These are phyloP conservation scores for Polia nebulosa DNA, from an alignment of 2,888 invertebrate species.

Conservation along the genomic window DNA sequence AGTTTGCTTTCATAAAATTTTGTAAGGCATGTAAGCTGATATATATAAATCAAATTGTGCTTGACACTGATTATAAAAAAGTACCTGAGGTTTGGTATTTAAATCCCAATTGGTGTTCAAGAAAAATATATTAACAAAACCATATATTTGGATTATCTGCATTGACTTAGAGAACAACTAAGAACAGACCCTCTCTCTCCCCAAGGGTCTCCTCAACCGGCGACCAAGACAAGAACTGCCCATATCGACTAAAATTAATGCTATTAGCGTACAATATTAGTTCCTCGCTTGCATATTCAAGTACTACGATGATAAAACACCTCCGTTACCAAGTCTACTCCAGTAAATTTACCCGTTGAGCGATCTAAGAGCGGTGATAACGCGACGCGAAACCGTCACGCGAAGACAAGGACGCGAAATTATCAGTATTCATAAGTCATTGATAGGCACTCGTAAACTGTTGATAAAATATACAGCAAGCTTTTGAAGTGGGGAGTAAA, in stretches of 20 bases:
- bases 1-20: background rate
- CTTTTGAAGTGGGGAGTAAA: slow-evolving; percentile 9
- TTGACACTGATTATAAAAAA: too few relatives aligned
- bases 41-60: too few relatives aligned
- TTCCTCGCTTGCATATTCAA: slow-evolving; percentile 51
- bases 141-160: background rate
- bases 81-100: too few relatives aligned
- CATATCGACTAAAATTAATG: slow-evolving; percentile 48
- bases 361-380: slow-evolving; percentile 76
- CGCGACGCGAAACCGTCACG: slow-evolving; percentile 76
- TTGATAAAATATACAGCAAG: slow-evolving; percentile 26
- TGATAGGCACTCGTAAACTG: slow-evolving; percentile 65
- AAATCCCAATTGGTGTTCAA: background rate
- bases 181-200: background rate
- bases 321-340: slow-evolving; percentile 70
- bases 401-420: slow-evolving; percentile 74
- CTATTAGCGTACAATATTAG: slow-evolving; percentile 51
- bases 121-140: background rate
- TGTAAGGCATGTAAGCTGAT: too few relatives aligned
- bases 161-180: background rate
- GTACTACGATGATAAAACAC: slow-evolving; percentile 65
- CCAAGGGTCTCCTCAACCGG: background rate
- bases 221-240: slow-evolving; percentile 40
- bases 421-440: slow-evolving; percentile 78
- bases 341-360: slow-evolving; percentile 74